Evolutionary conservation across 2,113 vertebrate species (phyloP).

Genomic region (Girardinichthys multiradiatus): DNA sequence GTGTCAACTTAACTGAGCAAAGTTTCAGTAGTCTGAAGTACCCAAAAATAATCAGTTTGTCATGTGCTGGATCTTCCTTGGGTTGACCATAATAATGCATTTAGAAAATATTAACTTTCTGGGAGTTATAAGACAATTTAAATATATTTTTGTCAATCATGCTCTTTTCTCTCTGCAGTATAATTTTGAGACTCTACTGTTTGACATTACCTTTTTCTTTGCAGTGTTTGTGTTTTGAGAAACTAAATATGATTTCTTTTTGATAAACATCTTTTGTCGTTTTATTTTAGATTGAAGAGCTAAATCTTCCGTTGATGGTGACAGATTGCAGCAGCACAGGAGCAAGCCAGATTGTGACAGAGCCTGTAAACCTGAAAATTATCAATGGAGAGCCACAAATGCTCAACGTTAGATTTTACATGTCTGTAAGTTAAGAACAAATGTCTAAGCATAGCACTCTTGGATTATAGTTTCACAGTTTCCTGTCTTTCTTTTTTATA

Average conservation of each 20-base stretch:
- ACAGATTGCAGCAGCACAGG: constrained; percentile 89
- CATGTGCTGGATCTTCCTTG: not conserved
- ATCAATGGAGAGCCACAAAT: constrained; percentile 80
- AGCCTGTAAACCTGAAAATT: constrained; percentile 84
- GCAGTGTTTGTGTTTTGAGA: not conserved
- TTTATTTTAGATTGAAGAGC: constrained; percentile 80
- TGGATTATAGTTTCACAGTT: not conserved
- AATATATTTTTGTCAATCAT: too few species aligned
- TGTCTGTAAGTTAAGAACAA: constrained; percentile 83
- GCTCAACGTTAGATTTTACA: constrained; percentile 83
- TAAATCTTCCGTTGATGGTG: constrained; percentile 74
- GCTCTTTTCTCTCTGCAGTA: too few species aligned
- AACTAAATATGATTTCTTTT: not conserved
- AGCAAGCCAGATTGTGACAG: constrained; percentile 83
- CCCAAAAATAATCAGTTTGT: not conserved
- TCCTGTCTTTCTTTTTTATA: not conserved
- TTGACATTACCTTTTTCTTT: not conserved
- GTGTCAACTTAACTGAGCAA: too few species aligned
- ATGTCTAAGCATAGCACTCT: not conserved
- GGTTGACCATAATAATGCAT: too few species aligned
- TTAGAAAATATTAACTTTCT: too few species aligned
- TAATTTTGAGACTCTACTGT: too few species aligned
- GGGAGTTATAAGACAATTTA: too few species aligned
- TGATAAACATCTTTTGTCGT: not conserved
- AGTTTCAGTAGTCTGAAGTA: not conserved